Conservation (phyloP, 2,888 invertebrate genomes). For the Teleogryllus oceanicus region DNA sequence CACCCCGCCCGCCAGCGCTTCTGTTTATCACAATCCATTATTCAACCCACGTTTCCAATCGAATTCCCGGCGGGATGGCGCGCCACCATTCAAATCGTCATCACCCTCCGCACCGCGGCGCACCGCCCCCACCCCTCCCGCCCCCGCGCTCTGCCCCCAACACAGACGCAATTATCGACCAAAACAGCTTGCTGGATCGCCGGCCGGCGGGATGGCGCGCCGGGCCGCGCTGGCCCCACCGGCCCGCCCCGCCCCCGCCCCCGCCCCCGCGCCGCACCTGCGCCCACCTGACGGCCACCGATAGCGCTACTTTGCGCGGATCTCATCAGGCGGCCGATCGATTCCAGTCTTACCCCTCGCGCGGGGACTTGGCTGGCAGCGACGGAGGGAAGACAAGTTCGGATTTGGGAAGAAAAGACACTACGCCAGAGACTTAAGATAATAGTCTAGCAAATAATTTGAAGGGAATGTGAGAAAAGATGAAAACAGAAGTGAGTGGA, state of each 20-base stretch:
- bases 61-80: too few species aligned
- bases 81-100: conserved; percentile 34
- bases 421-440: too few species aligned
- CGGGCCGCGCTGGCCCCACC: neutral
- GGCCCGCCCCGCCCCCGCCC: neutral
- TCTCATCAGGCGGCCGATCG: neutral
- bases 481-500: too few species aligned
- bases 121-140: neutral
- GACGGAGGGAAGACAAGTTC: too few species aligned
- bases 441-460: too few species aligned
- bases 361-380: neutral
- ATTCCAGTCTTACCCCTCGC: neutral
- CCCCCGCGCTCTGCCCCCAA: neutral
- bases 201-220: neutral
- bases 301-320: neutral
- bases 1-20: conserved; percentile 21
- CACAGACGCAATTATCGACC: conserved; percentile 25
- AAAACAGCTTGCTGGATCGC: conserved; percentile 23
- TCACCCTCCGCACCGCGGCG: conserved; percentile 21
- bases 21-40: conserved; percentile 37
- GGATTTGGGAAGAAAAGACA: too few species aligned
- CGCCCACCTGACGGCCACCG: neutral
- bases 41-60: conserved; percentile 37
- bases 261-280: neutral
- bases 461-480: too few species aligned